Conservation (phyloP, 2,888 invertebrate species). For the Strigamia crassipes region DNA sequence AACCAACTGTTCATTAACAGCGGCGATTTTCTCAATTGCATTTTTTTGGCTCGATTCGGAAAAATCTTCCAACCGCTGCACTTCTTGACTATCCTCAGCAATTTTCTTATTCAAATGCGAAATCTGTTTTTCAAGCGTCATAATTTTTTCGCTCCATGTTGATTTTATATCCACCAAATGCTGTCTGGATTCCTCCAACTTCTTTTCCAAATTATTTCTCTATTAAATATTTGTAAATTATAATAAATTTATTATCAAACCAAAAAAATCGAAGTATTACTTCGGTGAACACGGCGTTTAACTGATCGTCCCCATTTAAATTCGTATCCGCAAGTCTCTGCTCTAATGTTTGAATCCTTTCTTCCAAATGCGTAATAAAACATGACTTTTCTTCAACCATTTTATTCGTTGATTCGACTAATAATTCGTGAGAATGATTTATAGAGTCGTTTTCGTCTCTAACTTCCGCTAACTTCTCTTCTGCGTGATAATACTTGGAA, state of each 20-base stretch:
- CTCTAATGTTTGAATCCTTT: conserved; percentile 66
- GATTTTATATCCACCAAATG: conserved; percentile 88
- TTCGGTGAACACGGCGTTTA: conserved; percentile 51
- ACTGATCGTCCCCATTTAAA: conserved; percentile 55
- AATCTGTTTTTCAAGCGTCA: conserved; percentile 86
- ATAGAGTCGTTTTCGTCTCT: conserved; percentile 66
- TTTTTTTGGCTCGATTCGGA: not conserved
- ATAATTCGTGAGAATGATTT: conserved; percentile 68
- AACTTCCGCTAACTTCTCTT: conserved; percentile 43
- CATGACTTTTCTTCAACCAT: conserved; percentile 56
- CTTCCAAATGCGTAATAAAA: conserved; percentile 69
- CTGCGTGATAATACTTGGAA: not conserved
- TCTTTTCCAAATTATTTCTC: conserved; percentile 67
- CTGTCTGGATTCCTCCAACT: conserved; percentile 81
- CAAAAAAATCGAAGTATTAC: conserved; percentile 30
- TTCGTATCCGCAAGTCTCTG: conserved; percentile 58
- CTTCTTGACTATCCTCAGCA: conserved; percentile 71
- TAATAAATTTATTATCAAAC: not conserved
- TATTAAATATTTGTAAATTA: conserved; percentile 49
- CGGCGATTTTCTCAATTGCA: not conserved
- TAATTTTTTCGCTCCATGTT: conserved; percentile 89
- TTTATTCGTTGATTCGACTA: conserved; percentile 53
- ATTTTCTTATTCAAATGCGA: conserved; percentile 59
- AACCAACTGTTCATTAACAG: not conserved
- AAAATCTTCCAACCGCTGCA: not conserved